A percentile compares a stretch with the other conserved stretches of the same genome.
These are phyloP conservation scores for Tenualosa thibaudeaui DNA, from an alignment of 2,797 vertebrate genomes.

Conservation along the genomic window DNA sequence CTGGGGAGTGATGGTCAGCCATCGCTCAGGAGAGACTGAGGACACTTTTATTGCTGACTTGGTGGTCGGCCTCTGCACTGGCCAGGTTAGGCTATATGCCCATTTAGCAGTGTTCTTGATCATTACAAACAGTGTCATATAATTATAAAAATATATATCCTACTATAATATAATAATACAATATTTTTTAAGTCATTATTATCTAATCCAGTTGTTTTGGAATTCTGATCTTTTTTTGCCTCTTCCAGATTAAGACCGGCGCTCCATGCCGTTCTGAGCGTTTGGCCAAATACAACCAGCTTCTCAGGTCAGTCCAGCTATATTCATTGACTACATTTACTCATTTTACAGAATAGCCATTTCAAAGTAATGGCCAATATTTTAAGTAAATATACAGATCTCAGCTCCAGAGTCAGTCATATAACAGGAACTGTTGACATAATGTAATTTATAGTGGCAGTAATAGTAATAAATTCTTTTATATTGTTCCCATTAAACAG, in stretches of 20 bases:
- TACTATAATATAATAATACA: too few species aligned
- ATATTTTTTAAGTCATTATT: too few species aligned
- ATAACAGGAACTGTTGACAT: too few species aligned
- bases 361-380: background rate
- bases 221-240: background rate
- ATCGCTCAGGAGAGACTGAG: slow-evolving; percentile 95
- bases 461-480: background rate
- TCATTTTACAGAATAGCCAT: background rate
- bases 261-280: slow-evolving; percentile 95
- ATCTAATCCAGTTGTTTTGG: too few species aligned
- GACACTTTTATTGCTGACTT: slow-evolving; percentile 97
- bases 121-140: too few species aligned
- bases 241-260: slow-evolving; percentile 92
- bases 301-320: slow-evolving; percentile 81
- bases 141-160: too few species aligned
- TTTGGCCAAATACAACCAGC: slow-evolving; percentile 96
- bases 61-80: slow-evolving; percentile 94
- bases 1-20: slow-evolving; percentile 98
- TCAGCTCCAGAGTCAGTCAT: too few species aligned
- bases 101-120: background rate
- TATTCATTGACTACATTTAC: background rate
- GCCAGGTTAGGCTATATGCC: slow-evolving; percentile 78
- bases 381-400: background rate
- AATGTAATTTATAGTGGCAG: background rate
- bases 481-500: slow-evolving; percentile 66